phyloP scores from a whole-genome alignment of 2,797 vertebrate genomes.

The Lacerta bilineata region DNA sequence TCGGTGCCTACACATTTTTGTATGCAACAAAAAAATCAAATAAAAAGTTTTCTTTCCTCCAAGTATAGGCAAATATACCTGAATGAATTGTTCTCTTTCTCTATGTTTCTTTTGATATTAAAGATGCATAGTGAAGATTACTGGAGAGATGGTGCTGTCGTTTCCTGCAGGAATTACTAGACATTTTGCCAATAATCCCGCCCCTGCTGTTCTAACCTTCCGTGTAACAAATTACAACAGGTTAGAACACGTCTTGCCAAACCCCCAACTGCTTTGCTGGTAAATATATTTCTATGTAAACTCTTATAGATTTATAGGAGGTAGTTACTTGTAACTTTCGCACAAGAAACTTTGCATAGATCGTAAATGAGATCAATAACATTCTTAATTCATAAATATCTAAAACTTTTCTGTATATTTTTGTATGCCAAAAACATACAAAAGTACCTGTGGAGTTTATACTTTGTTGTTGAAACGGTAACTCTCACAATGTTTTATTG shows the following conservation, averaged over 20 bases:
- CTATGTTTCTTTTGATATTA: not conserved
- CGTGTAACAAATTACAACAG: constrained; percentile 93
- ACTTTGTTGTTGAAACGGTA: not conserved
- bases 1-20: no score
- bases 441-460: not conserved
- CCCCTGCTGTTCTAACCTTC: constrained; percentile 92
- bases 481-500: not conserved
- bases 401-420: not conserved
- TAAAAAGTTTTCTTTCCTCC: no score
- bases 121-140: constrained; percentile 98
- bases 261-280: constrained; percentile 98
- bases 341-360: not conserved
- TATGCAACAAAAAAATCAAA: no score
- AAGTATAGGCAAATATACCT: not conserved
- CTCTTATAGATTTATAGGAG: constrained; percentile 24
- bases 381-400: not conserved
- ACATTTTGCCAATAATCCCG: constrained; percentile 94
- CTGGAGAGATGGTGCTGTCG: constrained; percentile 97
- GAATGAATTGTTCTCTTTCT: constrained; percentile 15
- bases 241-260: constrained; percentile 97
- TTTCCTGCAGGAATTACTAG: constrained; percentile 98
- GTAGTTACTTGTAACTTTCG: not conserved
- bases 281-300: constrained; percentile 75
- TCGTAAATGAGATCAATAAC: not conserved
- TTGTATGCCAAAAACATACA: not conserved